Percentiles rank a stretch among this genome's conserved stretches.
Evolutionary conservation across 2,113 vertebrate genomes (phyloP).

Genomic region (Xiphias gladius): DNA sequence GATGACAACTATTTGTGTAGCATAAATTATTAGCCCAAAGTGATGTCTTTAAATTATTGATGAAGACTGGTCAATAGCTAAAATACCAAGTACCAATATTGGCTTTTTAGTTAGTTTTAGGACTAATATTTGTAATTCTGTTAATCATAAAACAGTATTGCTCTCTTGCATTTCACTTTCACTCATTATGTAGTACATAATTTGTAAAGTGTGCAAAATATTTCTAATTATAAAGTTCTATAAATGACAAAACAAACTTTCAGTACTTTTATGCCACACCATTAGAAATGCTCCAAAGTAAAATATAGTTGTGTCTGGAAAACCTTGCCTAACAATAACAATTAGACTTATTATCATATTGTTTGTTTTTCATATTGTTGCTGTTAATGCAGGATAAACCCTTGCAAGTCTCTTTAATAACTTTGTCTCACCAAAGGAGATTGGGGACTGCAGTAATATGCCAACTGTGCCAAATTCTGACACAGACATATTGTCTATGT

Average conservation of each 20-base stretch:
- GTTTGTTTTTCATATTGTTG: constrained; percentile 6
- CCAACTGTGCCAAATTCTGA: constrained; percentile 7
- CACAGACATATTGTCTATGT: constrained; percentile 15
- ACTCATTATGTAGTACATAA: background rate
- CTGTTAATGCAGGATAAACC: constrained; percentile 10
- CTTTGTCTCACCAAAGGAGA: constrained; percentile 9
- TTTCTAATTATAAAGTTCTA: background rate
- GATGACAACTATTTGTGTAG: background rate
- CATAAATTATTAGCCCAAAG: background rate
- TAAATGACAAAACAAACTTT: background rate
- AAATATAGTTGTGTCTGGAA: background rate
- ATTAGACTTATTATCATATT: background rate
- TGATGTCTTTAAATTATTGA: background rate
- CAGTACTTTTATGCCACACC: background rate
- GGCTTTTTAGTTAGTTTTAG: too few species aligned
- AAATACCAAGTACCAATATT: background rate
- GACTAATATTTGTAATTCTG: too few species aligned
- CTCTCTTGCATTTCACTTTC: background rate
- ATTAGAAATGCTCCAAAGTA: background rate
- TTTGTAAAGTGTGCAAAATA: constrained; percentile 5
- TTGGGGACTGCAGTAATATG: background rate
- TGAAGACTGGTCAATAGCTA: background rate
- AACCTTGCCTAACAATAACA: background rate
- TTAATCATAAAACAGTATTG: constrained; percentile 8
- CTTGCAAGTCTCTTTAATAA: background rate